phyloP scores from a whole-genome alignment of 2,113 vertebrate species.

The Upupa epops region DNA sequence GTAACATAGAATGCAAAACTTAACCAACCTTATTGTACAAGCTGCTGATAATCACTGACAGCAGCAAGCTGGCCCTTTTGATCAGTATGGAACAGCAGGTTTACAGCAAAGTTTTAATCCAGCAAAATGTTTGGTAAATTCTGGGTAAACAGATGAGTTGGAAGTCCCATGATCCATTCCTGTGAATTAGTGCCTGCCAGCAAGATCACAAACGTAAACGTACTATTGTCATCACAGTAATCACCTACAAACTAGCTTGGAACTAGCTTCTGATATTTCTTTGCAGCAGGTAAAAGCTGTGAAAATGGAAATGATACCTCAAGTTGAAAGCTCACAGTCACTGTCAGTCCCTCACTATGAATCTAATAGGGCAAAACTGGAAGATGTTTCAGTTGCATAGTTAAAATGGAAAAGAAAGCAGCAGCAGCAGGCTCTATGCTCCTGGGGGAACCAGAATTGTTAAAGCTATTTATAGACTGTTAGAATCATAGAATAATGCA shows the following conservation, averaged over 20 bases:
- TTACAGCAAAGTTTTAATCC: not conserved
- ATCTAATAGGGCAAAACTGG: not conserved
- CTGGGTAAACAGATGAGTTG: not conserved
- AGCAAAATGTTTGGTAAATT: not conserved
- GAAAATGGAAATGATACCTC: not conserved
- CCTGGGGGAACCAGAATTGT: not conserved
- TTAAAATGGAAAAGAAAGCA: not conserved
- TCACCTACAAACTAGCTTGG: not conserved
- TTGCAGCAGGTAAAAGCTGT: not conserved
- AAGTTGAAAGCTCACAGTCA: not conserved
- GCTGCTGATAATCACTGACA: not conserved
- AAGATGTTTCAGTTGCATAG: not conserved
- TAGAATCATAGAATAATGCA: no score
- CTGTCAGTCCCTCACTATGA: not conserved
- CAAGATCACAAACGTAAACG: not conserved
- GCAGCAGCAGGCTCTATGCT: not conserved
- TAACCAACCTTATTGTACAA: not conserved
- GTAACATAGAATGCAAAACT: not conserved
- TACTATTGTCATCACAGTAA: not conserved
- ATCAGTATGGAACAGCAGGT: not conserved
- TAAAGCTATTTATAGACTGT: not conserved
- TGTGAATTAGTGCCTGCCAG: not conserved
- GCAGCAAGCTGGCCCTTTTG: not conserved
- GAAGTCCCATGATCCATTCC: not conserved
- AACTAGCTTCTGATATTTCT: not conserved